Base-by-base conservation (phyloP, 2,888 invertebrate genomes). In the Trissoscelio sp. region DNA sequence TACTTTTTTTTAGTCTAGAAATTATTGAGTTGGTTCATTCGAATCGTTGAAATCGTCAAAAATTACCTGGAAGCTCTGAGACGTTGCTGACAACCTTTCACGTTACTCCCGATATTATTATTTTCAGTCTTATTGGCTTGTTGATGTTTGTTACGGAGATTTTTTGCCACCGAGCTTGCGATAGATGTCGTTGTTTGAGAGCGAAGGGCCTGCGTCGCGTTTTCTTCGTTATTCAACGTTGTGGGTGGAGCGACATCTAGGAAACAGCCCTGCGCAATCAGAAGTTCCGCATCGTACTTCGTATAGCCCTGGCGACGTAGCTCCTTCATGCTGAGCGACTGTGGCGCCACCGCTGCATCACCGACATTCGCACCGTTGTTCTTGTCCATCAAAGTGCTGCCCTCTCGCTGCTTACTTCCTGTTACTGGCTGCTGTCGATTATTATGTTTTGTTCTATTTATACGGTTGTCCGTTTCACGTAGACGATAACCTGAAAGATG, bases 401-500 rank as follows among this genome's bases (percentile, higher is more conserved):
- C 89, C 3, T 86, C 85, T 77, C 89, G 89, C 37, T 90, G 89
- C 69, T 91, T 91, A 66, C 86, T 89, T 22, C 86, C 85, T 46
- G 85, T 86, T 11, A 87, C 81, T 4, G 89, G 90, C 83, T 91
- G 91, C 70, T 92, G 91, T 83, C 92, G 60, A 14, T 77, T 77
- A 14, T 78, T 92, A 82, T 92, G 92, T 90, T 97, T 97, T 88
- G 96, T 96, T 88, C 97, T 94, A 92, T 97, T 97, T 85, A 97
- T 95, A 87, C 98, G 94, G 92, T 98, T 97, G 92, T 98, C 98
- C 34, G 98, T 98, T 93, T 98, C 98, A 85, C 98, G 93, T 87
- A 98, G 93, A 87, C 96, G 94, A 92, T 98, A 98, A 81, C 97
- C 96, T 88, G 94, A 93, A 86, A 83, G 12, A 39, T 14, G 18